Conservation (phyloP, 92 coral and sea anemone genomes). For the Porites rus region DNA sequence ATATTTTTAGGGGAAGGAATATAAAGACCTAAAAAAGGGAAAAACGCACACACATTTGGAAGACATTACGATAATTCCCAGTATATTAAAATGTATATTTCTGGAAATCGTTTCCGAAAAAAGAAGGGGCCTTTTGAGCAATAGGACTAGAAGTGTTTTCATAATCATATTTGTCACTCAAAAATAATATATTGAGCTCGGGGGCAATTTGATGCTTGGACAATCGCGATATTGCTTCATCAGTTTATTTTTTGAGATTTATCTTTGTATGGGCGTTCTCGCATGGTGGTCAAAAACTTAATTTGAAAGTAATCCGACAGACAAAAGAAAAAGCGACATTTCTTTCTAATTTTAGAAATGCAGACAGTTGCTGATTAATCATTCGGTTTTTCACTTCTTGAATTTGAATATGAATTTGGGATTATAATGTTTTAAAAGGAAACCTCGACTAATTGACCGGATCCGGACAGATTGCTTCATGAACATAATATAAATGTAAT, state of each 20-base stretch:
- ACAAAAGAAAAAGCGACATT: neutral
- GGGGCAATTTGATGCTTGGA: too few species aligned
- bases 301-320: neutral
- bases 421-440: conserved; percentile 10
- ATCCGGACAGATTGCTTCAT: conserved; percentile 2
- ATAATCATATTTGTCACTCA: too few species aligned
- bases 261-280: neutral
- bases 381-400: neutral
- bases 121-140: too few species aligned
- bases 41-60: too few species aligned
- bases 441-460: conserved; percentile 50
- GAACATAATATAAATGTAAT: neutral
- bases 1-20: too few species aligned
- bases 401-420: conserved; percentile 41
- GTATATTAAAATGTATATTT: too few species aligned
- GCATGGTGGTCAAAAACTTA: neutral
- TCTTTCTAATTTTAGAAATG: neutral
- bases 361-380: neutral
- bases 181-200: too few species aligned
- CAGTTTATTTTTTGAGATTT: neutral
- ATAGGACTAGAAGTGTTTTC: too few species aligned
- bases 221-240: too few species aligned
- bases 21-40: too few species aligned
- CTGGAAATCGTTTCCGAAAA: too few species aligned
- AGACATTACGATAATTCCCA: too few species aligned